Percentiles rank a stretch among this genome's conserved stretches.
These are phyloP conservation scores for Nesogale talazaci DNA, from an alignment of 2,113 vertebrate species.

Conservation along the genomic window DNA sequence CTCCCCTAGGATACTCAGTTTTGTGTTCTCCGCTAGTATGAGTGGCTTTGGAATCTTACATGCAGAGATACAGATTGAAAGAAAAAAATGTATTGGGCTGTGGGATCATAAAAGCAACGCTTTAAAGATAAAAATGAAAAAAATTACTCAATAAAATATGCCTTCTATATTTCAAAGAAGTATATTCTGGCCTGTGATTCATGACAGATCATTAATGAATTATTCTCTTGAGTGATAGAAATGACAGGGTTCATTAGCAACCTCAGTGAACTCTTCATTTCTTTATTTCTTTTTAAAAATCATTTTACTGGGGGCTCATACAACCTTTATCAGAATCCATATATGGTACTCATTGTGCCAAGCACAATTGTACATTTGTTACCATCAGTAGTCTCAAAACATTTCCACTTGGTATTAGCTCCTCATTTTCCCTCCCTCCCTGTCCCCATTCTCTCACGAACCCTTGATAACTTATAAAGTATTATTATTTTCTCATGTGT, in stretches of 20 bases:
- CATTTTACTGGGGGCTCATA: no score
- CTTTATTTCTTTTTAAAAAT: no score
- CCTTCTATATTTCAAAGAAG: conserved; percentile 4
- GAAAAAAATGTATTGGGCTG: neutral
- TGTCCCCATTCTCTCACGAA: no score
- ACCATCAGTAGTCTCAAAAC: no score
- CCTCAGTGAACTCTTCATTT: neutral
- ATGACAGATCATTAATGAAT: neutral
- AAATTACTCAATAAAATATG: neutral
- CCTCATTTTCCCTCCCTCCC: no score
- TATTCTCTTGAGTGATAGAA: neutral
- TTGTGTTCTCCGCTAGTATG: neutral
- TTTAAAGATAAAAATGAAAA: conserved; percentile 16
- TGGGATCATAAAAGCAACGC: neutral
- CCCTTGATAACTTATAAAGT: no score
- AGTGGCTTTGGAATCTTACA: neutral
- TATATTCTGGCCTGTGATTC: neutral
- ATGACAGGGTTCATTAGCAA: conserved; percentile 9
- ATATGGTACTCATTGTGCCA: no score
- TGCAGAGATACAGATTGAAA: neutral
- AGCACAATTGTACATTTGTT: no score
- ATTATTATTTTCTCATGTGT: no score
- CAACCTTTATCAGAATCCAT: no score
- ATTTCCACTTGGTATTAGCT: no score
- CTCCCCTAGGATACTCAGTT: neutral